Conservation (phyloP, 2,888 invertebrate genomes). For the Seladonia tumulorum region DNA sequence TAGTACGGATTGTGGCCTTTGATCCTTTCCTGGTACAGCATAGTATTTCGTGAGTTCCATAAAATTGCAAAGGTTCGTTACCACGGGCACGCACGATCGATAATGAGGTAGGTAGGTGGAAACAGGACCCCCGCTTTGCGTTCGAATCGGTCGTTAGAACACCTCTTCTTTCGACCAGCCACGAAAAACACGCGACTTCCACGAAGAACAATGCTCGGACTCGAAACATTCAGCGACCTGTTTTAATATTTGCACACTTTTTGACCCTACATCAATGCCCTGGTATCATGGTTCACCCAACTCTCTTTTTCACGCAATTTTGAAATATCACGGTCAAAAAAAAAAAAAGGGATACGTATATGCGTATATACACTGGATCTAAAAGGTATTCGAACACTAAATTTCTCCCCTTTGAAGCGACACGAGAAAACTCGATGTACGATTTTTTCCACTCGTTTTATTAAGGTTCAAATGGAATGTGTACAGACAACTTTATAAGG, state of each 20-base stretch:
- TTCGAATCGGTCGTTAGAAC: neutral
- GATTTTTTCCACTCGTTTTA: too few species aligned
- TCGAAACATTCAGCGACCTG: neutral
- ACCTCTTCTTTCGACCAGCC: neutral
- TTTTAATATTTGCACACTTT: neutral
- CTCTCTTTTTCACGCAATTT: neutral
- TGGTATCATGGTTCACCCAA: neutral
- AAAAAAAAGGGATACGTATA: too few species aligned
- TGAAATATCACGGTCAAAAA: neutral
- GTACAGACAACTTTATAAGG: too few species aligned
- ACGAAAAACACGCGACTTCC: neutral
- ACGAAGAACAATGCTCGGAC: neutral
- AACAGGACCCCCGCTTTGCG: conserved; percentile 20
- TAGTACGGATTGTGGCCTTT: conserved; percentile 41
- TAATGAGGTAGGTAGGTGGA: conserved; percentile 17
- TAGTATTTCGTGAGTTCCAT: conserved; percentile 40
- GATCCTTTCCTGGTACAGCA: conserved; percentile 22
- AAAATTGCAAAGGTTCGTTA: conserved; percentile 53
- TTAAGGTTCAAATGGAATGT: too few species aligned
- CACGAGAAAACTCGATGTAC: too few species aligned
- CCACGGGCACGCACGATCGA: conserved; percentile 43
- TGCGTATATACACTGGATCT: too few species aligned
- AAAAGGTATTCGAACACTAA: too few species aligned
- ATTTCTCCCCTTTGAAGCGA: too few species aligned
- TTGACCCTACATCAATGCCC: neutral